phyloP scores from a whole-genome alignment of 2,113 vertebrate genomes.

The Morone chrysops region DNA sequence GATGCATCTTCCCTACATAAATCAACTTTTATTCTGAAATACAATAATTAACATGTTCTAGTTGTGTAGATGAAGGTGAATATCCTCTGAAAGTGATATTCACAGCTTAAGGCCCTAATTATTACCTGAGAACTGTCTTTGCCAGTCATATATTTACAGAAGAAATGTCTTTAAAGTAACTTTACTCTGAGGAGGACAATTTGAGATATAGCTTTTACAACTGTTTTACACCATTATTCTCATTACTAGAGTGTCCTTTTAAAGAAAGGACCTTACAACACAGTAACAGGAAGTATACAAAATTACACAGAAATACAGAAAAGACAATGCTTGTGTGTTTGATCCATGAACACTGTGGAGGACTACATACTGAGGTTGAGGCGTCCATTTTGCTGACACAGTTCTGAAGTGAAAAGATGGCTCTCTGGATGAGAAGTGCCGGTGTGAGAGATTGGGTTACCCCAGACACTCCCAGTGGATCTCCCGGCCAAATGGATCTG shows the following conservation, averaged over 20 bases:
- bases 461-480: slow-evolving; percentile 81
- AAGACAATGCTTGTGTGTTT: slow-evolving; percentile 35
- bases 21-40: slow-evolving; percentile 8
- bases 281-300: not conserved
- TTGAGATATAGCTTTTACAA: not conserved
- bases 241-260: slow-evolving; percentile 9
- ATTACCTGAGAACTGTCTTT: slow-evolving; percentile 41
- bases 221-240: not conserved
- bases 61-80: not conserved
- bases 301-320: slow-evolving; percentile 22
- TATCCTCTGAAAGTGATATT: slow-evolving; percentile 49
- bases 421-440: slow-evolving; percentile 77
- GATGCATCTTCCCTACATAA: not conserved
- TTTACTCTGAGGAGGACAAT: slow-evolving; percentile 7
- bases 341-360: slow-evolving; percentile 35
- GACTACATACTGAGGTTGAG: slow-evolving; percentile 29
- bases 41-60: not conserved
- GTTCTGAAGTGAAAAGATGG: slow-evolving; percentile 79
- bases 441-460: slow-evolving; percentile 85
- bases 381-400: slow-evolving; percentile 81
- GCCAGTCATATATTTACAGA: not conserved
- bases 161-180: slow-evolving; percentile 13
- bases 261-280: not conserved
- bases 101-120: slow-evolving; percentile 50
- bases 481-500: slow-evolving; percentile 83